Base-by-base conservation (phyloP, 2,888 invertebrate genomes). In the Polyommatus iphigenia region DNA sequence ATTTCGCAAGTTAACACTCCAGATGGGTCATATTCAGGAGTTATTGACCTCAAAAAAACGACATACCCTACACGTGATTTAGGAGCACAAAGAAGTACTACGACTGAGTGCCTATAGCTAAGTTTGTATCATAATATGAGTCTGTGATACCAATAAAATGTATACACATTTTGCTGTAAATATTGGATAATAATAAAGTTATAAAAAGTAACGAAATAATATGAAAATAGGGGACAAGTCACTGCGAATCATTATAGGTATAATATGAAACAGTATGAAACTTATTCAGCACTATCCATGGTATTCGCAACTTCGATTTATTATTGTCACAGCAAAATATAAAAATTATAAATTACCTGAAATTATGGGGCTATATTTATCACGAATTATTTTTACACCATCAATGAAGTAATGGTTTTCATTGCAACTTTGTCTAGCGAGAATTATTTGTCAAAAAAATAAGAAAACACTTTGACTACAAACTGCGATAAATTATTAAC, bases 301-400 rank as follows among this genome's bases (percentile, higher is more conserved):
- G 24, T 29, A 75, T 54, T 29, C 13, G 18, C 29, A 75, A 57
- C 18, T 57, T 24, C 15, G 41, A 72, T 24, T 46, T 41, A 59
- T 73, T 8, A n/a, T 32, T 59, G 20, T 72, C 67, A 76, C 78
- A 73, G 76, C 79, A 76, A 78, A 77, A 77, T 83, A 85, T 83
- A 85, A 81, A 87, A 90, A 90, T 86, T 88, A 86, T 83, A 85
- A 85, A 86, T 92, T 93, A 93, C 93, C 93, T 93, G 92, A 87
- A 86, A 83, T 87, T 88, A 85, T 87, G 87, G 85, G 85, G 88
- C 86, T 91, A 89, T 91, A 90, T 89, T 93, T 90, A 90, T 92
- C 93, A 93, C 91, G 75, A 93, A 93, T 92, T 93, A 93, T 93
- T 94, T 93, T 94, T 93, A 94, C 90, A 93, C 92, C 92, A 90